A percentile compares a stretch with the other conserved stretches of the same genome.
phyloP scores from a whole-genome alignment of 1,140 invertebrate species.

The Potamilus streckersoni region DNA sequence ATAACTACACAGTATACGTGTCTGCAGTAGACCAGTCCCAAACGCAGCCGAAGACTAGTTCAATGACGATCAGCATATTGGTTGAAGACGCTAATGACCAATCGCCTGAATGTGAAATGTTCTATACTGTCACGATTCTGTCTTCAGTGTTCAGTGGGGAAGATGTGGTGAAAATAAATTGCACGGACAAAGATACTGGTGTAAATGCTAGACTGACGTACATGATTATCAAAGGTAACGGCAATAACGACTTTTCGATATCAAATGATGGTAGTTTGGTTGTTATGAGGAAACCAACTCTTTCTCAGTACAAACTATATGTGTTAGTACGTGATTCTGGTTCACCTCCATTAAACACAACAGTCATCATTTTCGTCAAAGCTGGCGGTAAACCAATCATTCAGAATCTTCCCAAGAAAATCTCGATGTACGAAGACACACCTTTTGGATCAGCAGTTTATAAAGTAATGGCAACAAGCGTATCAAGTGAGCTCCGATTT shows the following conservation, averaged over 20 bases:
- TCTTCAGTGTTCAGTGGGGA: slow-evolving; percentile 16
- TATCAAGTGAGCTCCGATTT: slow-evolving; percentile 15
- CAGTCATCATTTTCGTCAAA: slow-evolving; percentile 1
- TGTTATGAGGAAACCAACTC: slow-evolving; percentile 9
- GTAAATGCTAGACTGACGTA: slow-evolving; percentile 17
- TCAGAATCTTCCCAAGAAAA: slow-evolving; percentile 12
- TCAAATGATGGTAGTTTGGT: slow-evolving; percentile 12
- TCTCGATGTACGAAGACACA: slow-evolving; percentile 6
- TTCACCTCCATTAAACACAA: slow-evolving; percentile 7
- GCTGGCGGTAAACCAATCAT: slow-evolving; percentile 11
- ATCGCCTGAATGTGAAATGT: slow-evolving; percentile 12
- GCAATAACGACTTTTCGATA: slow-evolving; percentile 19
- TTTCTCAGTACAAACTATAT: slow-evolving; percentile 15
- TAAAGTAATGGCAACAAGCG: slow-evolving; percentile 13
- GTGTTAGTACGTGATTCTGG: slow-evolving; percentile 17
- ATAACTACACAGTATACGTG: slow-evolving; percentile 1
- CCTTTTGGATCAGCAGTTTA: slow-evolving; percentile 11
- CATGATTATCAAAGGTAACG: slow-evolving; percentile 16
- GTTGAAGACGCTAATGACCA: slow-evolving; percentile 22
- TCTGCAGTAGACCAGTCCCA: slow-evolving; percentile 16
- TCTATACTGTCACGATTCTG: slow-evolving; percentile 6
- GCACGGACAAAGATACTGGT: slow-evolving; percentile 14
- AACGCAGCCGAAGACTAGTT: slow-evolving; percentile 11
- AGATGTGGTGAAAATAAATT: slow-evolving; percentile 6
- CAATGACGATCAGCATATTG: neutral